These are phyloP conservation scores for Spea bombifrons DNA, from an alignment of 2,113 vertebrate genomes.

Conservation along the genomic window DNA sequence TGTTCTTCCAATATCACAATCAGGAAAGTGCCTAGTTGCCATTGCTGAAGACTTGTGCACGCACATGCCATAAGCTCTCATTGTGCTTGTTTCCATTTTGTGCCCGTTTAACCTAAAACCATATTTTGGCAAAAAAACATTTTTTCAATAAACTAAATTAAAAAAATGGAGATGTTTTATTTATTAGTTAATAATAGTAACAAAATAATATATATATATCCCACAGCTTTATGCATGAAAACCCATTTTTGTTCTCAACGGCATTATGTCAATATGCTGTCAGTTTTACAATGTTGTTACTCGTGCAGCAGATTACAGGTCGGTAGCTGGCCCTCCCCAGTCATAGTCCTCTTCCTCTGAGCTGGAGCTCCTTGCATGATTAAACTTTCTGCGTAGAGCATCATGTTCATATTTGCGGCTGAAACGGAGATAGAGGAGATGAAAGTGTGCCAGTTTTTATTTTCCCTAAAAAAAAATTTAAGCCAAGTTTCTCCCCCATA, in stretches of 20 bases:
- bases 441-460: neutral
- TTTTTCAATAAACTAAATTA: no score
- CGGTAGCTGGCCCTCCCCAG: conserved; percentile 94
- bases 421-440: neutral
- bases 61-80: no score
- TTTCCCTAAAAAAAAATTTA: no score
- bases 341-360: conserved; percentile 70
- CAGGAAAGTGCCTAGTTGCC: no score
- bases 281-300: neutral
- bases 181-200: neutral
- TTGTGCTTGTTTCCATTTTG: neutral
- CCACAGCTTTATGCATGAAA: neutral
- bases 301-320: conserved; percentile 66
- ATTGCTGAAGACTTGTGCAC: no score
- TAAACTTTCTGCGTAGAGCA: conserved; percentile 78
- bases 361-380: conserved; percentile 73
- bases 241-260: conserved; percentile 6
- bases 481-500: no score
- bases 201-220: neutral
- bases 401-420: conserved; percentile 77
- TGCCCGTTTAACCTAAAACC: no score
- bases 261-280: neutral
- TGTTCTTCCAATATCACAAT: no score
- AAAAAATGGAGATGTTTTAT: neutral
- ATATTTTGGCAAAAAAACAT: neutral